Conservation (phyloP, 1,140 invertebrate genomes). For the Hyphantria cunea region DNA sequence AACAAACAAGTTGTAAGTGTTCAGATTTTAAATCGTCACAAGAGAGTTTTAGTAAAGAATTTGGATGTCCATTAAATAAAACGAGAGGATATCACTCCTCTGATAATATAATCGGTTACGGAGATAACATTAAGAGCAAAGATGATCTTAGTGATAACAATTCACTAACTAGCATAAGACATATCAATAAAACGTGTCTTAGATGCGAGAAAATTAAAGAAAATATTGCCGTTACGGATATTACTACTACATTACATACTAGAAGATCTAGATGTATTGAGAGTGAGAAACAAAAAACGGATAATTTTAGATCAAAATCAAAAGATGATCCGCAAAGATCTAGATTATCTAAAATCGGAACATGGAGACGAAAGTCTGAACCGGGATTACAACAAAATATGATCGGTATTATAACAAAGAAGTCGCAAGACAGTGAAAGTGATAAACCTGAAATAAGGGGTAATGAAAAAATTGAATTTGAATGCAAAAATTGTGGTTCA, state of each 20-base stretch:
- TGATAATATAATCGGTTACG: conserved; percentile 71
- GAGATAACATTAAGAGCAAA: conserved; percentile 61
- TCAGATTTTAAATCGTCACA: conserved; percentile 74
- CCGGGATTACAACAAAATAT: conserved; percentile 82
- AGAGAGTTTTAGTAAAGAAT: conserved; percentile 73
- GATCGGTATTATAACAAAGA: conserved; percentile 52
- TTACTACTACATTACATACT: conserved; percentile 49
- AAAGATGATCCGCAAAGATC: conserved; percentile 78
- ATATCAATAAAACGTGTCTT: conserved; percentile 75
- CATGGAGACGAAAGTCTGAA: conserved; percentile 88
- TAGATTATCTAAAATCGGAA: conserved; percentile 82
- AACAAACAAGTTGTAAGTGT: conserved; percentile 62
- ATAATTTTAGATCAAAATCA: conserved; percentile 69
- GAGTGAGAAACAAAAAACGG: conserved; percentile 54
- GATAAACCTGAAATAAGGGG: conserved; percentile 58
- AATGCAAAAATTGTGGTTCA: conserved; percentile 73
- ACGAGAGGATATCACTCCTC: conserved; percentile 73
- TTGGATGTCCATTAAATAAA: conserved; percentile 55
- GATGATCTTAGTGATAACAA: conserved; percentile 65
- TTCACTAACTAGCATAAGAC: conserved; percentile 58
- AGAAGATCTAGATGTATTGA: conserved; percentile 70
- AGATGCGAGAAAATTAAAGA: conserved; percentile 80
- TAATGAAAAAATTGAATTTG: conserved; percentile 73
- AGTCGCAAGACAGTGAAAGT: conserved; percentile 62
- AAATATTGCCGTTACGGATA: conserved; percentile 72